Percentiles rank a stretch among this genome's conserved stretches.
These are phyloP conservation scores for Leptinotarsa rubiginosa DNA, from an alignment of 2,888 invertebrate genomes.

Conservation along the genomic window DNA sequence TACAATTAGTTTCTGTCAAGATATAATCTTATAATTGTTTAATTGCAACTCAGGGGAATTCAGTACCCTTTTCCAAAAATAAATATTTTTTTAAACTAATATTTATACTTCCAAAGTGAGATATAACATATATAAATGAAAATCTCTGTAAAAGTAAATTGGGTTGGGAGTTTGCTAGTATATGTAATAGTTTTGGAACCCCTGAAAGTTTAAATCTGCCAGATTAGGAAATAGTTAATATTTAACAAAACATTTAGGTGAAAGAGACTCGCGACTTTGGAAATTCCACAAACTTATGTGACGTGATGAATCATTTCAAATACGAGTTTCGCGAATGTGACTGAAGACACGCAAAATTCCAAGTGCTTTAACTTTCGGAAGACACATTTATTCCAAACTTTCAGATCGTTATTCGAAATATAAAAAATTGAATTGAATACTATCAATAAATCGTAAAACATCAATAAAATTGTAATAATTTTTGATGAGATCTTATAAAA, in stretches of 20 bases:
- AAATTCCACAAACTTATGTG: not conserved
- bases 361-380: not conserved
- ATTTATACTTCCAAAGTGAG: no score
- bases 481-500: not conserved
- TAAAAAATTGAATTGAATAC: not conserved
- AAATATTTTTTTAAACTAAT: no score
- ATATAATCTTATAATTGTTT: no score
- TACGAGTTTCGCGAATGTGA: conserved; percentile 6
- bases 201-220: not conserved
- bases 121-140: no score
- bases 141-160: no score
- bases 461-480: not conserved
- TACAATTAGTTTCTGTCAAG: no score
- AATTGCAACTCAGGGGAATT: no score
- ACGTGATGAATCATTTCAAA: not conserved
- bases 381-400: not conserved
- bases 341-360: conserved; percentile 1
- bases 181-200: no score
- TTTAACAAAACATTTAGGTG: not conserved
- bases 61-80: no score
- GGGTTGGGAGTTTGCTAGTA: no score
- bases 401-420: not conserved
- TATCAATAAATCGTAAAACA: not conserved
- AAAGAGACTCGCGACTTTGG: not conserved
- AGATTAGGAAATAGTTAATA: not conserved